A percentile compares a stretch with the other conserved stretches of the same genome.
phyloP scores from a whole-genome alignment of 2,797 vertebrate species.

The Sebastes aleutianus region DNA sequence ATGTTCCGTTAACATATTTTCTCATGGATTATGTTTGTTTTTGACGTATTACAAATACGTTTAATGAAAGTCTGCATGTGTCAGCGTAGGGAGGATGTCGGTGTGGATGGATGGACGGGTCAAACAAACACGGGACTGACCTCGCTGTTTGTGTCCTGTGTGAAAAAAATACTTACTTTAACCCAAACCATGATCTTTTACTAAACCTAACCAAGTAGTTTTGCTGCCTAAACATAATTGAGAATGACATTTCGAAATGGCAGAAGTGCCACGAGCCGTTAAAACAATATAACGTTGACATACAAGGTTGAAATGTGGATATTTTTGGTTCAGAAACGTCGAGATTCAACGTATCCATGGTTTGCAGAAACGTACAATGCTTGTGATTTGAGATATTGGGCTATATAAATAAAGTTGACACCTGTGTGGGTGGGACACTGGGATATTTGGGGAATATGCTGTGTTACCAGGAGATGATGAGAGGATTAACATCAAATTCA shows the following conservation, averaged over 20 bases:
- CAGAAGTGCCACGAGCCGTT: no score
- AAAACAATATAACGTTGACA: not conserved
- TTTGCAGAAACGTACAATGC: no score
- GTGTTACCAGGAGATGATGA: not conserved
- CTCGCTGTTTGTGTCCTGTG: not conserved
- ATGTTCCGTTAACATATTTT: no score
- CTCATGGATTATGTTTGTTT: no score
- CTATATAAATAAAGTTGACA: not conserved
- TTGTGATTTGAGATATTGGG: not conserved
- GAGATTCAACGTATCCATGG: no score
- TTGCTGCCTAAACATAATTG: not conserved
- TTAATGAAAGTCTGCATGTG: no score
- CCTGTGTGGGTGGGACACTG: not conserved
- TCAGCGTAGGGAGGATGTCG: not conserved
- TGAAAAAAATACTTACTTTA: not conserved
- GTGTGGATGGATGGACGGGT: not conserved
- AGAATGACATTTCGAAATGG: not conserved
- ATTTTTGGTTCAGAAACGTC: no score
- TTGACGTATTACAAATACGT: no score
- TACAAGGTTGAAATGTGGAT: not conserved
- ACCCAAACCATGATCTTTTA: not conserved
- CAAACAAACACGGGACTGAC: not conserved
- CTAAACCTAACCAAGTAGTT: not conserved
- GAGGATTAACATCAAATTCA: not conserved
- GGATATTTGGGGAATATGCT: not conserved